A percentile compares a stretch with the other conserved stretches of the same genome.
Evolutionary conservation across 2,888 invertebrate species (phyloP).

Genomic region (Dicyrtoma fusca): DNA sequence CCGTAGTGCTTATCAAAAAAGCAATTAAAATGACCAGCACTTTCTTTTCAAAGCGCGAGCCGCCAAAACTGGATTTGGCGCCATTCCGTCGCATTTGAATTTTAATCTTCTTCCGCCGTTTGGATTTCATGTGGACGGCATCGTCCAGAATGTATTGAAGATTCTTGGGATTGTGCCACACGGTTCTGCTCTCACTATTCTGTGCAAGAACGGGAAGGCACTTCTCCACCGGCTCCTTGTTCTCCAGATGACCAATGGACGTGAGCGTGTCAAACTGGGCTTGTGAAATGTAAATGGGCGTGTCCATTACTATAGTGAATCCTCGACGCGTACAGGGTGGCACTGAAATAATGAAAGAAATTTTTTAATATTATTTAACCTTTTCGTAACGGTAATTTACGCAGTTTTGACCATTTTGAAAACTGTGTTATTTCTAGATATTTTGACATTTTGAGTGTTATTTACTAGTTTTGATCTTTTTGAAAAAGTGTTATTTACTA

Average conservation of each 20-base stretch:
- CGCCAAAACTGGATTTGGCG: no score
- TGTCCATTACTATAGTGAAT: constrained; percentile 41
- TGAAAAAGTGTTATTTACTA: no score
- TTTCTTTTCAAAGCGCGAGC: no score
- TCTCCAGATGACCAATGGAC: constrained; percentile 8
- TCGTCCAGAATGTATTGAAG: constrained; percentile 45
- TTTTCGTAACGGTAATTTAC: no score
- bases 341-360: constrained; percentile 9
- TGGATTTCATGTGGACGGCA: constrained; percentile 44
- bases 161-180: constrained; percentile 42
- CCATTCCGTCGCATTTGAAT: neutral
- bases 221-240: constrained; percentile 3
- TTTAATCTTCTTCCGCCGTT: constrained; percentile 8
- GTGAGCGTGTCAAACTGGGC: constrained; percentile 35
- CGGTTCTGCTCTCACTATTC: constrained; percentile 5
- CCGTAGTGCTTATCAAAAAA: no score
- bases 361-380: neutral
- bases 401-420: no score
- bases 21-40: no score
- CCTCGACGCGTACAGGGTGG: constrained; percentile 41
- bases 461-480: neutral
- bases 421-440: no score
- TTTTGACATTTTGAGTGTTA: no score
- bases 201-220: constrained; percentile 24
- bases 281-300: constrained; percentile 35